Evolutionary conservation across 2,113 vertebrate genomes (phyloP).

Genomic region (Lanius ludovicianus): DNA sequence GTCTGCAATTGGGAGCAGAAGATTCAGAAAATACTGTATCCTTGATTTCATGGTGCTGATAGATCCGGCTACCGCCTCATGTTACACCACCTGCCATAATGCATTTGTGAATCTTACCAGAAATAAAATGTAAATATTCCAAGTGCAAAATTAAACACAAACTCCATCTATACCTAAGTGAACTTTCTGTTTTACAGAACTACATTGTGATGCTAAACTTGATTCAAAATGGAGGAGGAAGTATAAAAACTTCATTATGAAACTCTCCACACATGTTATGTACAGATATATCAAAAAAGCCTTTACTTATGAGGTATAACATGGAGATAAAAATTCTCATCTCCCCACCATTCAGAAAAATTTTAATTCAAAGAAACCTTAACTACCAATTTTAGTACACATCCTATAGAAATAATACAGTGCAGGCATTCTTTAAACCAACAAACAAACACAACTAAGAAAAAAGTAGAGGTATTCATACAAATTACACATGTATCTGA

Average conservation of each 20-base stretch:
- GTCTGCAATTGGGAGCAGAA: background rate
- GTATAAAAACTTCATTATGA: background rate
- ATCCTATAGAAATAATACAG: background rate
- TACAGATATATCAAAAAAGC: background rate
- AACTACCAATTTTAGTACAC: background rate
- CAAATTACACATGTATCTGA: background rate
- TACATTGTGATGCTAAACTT: background rate
- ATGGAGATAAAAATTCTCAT: background rate
- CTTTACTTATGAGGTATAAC: background rate
- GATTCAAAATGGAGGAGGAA: background rate
- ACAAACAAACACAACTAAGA: background rate
- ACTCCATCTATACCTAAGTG: background rate
- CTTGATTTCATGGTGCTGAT: background rate
- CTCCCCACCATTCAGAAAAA: background rate
- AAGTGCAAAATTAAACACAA: background rate
- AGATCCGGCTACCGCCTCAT: background rate
- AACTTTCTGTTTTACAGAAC: background rate
- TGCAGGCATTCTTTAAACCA: rapidly evolving
- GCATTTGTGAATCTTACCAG: background rate
- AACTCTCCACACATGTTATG: background rate
- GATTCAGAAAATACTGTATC: background rate
- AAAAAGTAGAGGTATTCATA: background rate
- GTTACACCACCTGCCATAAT: background rate
- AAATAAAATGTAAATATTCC: background rate
- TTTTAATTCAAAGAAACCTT: background rate